Conservation (phyloP, 2,113 vertebrate genomes). For the Sceloporus tristichus region DNA sequence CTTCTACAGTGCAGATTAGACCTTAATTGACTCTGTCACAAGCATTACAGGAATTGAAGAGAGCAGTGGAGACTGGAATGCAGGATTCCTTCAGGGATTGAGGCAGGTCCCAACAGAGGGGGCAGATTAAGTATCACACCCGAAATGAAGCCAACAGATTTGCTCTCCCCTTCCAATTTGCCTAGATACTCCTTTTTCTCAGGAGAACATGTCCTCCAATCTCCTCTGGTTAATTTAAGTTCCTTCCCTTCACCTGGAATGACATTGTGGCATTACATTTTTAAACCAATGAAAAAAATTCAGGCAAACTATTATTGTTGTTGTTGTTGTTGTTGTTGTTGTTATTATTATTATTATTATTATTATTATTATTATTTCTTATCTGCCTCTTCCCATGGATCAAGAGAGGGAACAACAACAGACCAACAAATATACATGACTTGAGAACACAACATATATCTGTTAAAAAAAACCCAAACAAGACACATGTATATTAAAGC, state of each 20-base stretch:
- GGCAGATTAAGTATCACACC: neutral
- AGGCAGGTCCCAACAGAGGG: conserved; percentile 14
- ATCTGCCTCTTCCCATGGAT: no score
- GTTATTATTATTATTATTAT: no score
- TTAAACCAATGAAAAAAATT: conserved; percentile 3
- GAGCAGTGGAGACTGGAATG: neutral
- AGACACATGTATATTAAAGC: no score
- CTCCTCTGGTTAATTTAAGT: neutral
- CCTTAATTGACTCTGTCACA: neutral
- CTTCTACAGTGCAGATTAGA: no score
- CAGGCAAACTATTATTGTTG: neutral
- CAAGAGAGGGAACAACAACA: no score
- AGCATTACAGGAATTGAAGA: neutral
- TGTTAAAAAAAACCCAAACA: no score
- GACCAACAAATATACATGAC: no score
- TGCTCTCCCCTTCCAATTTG: conserved; percentile 10
- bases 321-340: no score
- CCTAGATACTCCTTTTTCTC: neutral
- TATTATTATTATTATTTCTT: no score
- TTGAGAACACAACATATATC: no score
- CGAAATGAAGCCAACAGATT: neutral
- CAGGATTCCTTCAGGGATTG: neutral
- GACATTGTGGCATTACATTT: neutral
- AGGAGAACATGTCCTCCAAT: neutral
- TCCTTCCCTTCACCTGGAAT: conserved; percentile 15